Percentiles rank a stretch among this genome's conserved stretches.
phyloP scores from a whole-genome alignment of 2,888 invertebrate species.

The Chymomyza fuscimana region DNA sequence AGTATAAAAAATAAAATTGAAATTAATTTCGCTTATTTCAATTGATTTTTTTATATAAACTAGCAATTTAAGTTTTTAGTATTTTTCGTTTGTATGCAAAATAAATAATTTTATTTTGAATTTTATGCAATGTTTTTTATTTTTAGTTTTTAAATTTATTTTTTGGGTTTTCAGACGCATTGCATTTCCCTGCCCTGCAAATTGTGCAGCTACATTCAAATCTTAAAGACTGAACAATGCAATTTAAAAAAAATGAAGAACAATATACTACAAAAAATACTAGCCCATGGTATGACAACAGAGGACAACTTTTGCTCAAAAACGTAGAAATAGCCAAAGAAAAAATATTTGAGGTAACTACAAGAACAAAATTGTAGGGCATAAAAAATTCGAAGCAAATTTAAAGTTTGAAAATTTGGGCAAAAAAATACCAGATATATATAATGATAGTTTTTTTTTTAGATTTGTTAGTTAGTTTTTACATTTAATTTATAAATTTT shows the following conservation, averaged over 20 bases:
- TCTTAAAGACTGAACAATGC: constrained; percentile 56
- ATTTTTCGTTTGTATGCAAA: constrained; percentile 40
- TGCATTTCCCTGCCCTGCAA: neutral
- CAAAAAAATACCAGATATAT: too few relatives aligned
- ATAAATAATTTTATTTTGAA: constrained; percentile 38
- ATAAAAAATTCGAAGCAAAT: neutral
- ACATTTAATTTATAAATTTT: constrained; percentile 5
- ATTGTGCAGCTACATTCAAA: constrained; percentile 31
- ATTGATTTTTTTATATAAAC: constrained; percentile 39
- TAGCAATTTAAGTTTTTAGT: constrained; percentile 38
- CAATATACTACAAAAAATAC: constrained; percentile 28
- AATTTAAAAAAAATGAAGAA: constrained; percentile 36
- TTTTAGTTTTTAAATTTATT: constrained; percentile 16
- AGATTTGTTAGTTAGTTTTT: too few relatives aligned
- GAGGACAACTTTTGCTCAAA: constrained; percentile 47
- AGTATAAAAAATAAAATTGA: constrained; percentile 32
- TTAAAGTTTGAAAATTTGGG: neutral
- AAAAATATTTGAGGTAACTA: constrained; percentile 35
- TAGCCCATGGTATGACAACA: constrained; percentile 5
- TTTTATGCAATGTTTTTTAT: constrained; percentile 15
- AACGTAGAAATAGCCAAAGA: constrained; percentile 43
- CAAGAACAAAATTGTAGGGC: neutral
- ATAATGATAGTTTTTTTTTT: too few relatives aligned
- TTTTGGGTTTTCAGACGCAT: constrained; percentile 9
- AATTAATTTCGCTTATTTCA: constrained; percentile 39